These are phyloP conservation scores for Leucophora obtusa DNA, from an alignment of 2,888 invertebrate genomes.

Conservation along the genomic window DNA sequence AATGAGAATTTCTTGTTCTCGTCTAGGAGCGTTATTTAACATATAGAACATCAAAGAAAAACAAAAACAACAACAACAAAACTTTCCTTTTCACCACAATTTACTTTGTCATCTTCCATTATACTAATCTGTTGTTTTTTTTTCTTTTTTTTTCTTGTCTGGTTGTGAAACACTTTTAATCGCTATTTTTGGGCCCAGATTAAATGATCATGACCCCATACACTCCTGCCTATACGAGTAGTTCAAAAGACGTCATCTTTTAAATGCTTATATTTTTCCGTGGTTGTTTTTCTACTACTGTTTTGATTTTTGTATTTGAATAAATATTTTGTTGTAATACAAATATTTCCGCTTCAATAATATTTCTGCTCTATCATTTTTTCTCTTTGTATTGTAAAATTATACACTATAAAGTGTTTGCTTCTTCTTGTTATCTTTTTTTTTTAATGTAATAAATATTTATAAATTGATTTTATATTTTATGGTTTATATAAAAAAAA, in stretches of 20 bases:
- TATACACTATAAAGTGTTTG: slow-evolving; percentile 2
- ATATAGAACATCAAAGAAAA: no score
- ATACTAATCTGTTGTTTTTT: no score
- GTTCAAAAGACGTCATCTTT: slow-evolving; percentile 29
- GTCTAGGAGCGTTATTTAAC: no score
- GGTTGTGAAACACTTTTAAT: no score
- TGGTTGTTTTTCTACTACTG: background rate
- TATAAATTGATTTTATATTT: slow-evolving; percentile 65
- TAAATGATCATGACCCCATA: background rate
- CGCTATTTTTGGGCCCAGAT: background rate
- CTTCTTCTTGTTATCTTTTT: slow-evolving; percentile 14
- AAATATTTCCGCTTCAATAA: slow-evolving; percentile 51
- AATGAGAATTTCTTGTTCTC: no score
- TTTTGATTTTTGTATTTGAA: background rate
- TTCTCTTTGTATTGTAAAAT: slow-evolving; percentile 14
- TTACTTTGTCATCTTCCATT: no score
- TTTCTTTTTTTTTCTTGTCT: no score
- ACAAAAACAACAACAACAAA: no score
- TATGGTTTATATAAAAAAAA: slow-evolving; percentile 46
- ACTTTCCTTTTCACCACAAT: no score
- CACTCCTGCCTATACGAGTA: background rate
- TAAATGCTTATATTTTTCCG: slow-evolving; percentile 20
- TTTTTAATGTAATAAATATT: slow-evolving; percentile 61
- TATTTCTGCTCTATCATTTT: slow-evolving; percentile 1
- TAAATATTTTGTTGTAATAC: slow-evolving; percentile 19